These are phyloP conservation scores for Hydrochoerus hydrochaeris DNA, from an alignment of 2,113 vertebrate species.

Conservation along the genomic window DNA sequence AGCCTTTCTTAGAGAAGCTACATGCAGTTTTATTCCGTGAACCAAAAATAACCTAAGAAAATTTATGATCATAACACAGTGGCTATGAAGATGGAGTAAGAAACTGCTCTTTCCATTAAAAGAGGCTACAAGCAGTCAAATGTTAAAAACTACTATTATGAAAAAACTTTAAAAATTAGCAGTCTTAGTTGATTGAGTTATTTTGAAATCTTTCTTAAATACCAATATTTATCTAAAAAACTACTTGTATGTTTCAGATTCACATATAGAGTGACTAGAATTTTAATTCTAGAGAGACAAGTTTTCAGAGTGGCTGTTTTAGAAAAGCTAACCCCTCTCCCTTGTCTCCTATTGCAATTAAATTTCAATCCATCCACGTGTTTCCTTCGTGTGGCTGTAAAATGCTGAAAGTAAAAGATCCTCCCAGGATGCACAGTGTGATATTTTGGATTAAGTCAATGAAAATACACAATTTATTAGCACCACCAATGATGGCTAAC, in stretches of 20 bases:
- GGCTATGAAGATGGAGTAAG: background rate
- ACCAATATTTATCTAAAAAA: background rate
- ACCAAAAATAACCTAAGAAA: background rate
- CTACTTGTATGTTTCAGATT: background rate
- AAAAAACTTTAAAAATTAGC: background rate
- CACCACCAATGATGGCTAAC: accelerated
- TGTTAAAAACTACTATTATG: background rate
- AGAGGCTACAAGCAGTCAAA: background rate
- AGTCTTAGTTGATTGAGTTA: background rate
- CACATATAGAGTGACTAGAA: background rate
- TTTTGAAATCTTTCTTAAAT: constrained; percentile 34
- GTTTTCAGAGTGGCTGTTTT: background rate
- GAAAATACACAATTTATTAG: background rate
- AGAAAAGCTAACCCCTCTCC: background rate
- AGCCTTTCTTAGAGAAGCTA: background rate
- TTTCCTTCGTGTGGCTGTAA: background rate
- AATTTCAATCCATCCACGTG: background rate
- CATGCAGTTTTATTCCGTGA: background rate
- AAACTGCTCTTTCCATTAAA: background rate
- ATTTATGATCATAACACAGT: background rate
- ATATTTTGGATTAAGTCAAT: background rate
- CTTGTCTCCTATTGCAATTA: background rate
- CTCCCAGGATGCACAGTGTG: background rate
- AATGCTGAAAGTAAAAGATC: background rate
- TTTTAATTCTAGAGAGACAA: background rate